Base-by-base conservation (phyloP, 2,888 invertebrate genomes). In the Platycheirus albimanus region DNA sequence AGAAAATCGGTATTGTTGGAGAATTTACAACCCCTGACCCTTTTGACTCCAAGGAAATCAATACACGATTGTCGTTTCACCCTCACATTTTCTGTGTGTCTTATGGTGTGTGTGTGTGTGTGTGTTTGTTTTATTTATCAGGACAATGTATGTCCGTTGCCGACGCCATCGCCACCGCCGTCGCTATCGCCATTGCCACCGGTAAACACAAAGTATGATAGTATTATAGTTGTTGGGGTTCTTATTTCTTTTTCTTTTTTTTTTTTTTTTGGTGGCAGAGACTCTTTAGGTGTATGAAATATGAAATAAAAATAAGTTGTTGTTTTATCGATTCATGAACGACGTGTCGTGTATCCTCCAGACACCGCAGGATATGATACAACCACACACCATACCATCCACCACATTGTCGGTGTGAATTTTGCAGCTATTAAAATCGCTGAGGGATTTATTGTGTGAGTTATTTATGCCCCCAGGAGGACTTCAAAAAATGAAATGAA, bases 311-410 rank as follows among this genome's bases (percentile, higher is more conserved):
- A 63, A 79, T 74, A 75, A 71, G 56, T 72, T 66, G 64, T 61
- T 80, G 80, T 81, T 81, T 80, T 76, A 81, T 81, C 80, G 80
- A 81, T 81, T 71, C 41, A 66, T 71, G 58, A 74, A 51, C 43
- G 51, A 51, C 43, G 51, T 61, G 43, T 43, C 20, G 30, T 61
- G 19, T 45, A 61, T 61, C 30, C 45, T 17, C n/a, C 20, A 75
- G 38, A 56, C 28, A 63, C 56, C 69, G 45, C 58, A 70, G 64
- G 45, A 45, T 66, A 80, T 4, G 24, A 11, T 15, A 71, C 49
- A 28, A 77, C 45, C 30, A 15, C n/a, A 38, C 3, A 38, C 20
- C 20, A 51, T 56, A 56, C 36, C 41, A 17, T n/a, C 15, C 33
- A 13, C 17, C 15, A 19, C 45, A 38, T 20, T 41, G 33, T 41